Percentiles rank a stretch among this genome's conserved stretches.
These are phyloP conservation scores for Diplodus sargus DNA, from an alignment of 2,797 vertebrate genomes.

Conservation along the genomic window DNA sequence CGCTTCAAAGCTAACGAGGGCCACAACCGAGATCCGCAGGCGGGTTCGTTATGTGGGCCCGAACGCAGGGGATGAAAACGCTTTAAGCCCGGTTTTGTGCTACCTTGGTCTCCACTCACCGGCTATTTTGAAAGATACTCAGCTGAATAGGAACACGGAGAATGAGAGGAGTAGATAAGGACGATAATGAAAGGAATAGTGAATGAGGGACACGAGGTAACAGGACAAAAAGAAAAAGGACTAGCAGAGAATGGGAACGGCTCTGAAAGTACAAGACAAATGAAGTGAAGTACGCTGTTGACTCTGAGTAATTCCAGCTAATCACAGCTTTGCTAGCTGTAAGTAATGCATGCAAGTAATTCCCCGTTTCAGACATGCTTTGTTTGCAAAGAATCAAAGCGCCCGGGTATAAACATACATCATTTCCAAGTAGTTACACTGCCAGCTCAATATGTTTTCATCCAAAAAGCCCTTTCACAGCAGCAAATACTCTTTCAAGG, in stretches of 20 bases:
- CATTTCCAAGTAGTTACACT: conserved; percentile 45
- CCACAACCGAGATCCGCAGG: background rate
- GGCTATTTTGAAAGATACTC: conserved; percentile 3
- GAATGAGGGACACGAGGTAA: conserved; percentile 11
- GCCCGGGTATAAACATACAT: conserved; percentile 49
- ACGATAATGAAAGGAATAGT: background rate
- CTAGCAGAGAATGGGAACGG: background rate
- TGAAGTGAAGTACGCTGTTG: conserved; percentile 49
- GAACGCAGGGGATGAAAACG: conserved; percentile 5
- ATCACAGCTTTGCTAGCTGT: conserved; percentile 71
- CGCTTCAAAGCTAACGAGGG: conserved; percentile 18
- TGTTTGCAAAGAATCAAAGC: conserved; percentile 67
- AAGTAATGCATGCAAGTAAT: conserved; percentile 68
- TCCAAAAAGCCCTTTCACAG: conserved; percentile 46
- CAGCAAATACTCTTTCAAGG: conserved; percentile 57
- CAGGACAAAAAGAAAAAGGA: conserved; percentile 12
- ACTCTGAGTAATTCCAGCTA: conserved; percentile 70
- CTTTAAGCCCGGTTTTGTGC: background rate
- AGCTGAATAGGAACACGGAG: conserved; percentile 4
- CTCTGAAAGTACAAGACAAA: conserved; percentile 29
- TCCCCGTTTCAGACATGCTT: conserved; percentile 57
- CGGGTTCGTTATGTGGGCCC: background rate
- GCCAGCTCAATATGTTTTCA: conserved; percentile 51
- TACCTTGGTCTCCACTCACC: background rate
- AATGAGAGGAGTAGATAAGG: conserved; percentile 8